phyloP scores from a whole-genome alignment of 2,113 vertebrate genomes.

The Promerops cafer region DNA sequence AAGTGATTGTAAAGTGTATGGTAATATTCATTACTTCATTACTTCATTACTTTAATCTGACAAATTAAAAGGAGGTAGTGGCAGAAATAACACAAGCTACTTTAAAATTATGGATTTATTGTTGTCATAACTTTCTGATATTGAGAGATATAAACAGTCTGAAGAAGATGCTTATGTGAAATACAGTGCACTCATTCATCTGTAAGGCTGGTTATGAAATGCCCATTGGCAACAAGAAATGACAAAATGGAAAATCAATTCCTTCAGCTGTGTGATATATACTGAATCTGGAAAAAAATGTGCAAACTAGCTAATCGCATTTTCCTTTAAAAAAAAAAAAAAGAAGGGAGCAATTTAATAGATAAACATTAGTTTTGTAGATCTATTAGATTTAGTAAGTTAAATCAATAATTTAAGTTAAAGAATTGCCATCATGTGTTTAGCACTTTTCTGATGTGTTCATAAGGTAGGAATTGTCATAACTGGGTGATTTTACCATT shows the following conservation, averaged over 20 bases:
- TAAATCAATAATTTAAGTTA: not conserved
- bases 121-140: not conserved
- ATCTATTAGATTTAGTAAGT: not conserved
- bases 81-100: not conserved
- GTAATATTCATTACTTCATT: not conserved
- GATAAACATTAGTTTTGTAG: not conserved
- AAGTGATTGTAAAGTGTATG: not conserved
- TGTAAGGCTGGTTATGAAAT: not conserved
- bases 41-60: not conserved
- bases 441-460: not conserved
- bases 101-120: not conserved
- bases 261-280: not conserved
- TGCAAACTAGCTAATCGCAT: not conserved
- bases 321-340: not conserved
- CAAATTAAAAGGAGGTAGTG: not conserved
- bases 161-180: not conserved
- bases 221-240: not conserved
- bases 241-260: not conserved
- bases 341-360: not conserved
- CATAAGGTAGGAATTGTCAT: not conserved
- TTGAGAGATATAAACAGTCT: not conserved
- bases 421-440: not conserved
- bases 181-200: not conserved
- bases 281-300: not conserved
- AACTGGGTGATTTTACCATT: not conserved